Evolutionary conservation across 2,888 invertebrate species (phyloP).

Genomic region (Tenthredo scrophulariae): DNA sequence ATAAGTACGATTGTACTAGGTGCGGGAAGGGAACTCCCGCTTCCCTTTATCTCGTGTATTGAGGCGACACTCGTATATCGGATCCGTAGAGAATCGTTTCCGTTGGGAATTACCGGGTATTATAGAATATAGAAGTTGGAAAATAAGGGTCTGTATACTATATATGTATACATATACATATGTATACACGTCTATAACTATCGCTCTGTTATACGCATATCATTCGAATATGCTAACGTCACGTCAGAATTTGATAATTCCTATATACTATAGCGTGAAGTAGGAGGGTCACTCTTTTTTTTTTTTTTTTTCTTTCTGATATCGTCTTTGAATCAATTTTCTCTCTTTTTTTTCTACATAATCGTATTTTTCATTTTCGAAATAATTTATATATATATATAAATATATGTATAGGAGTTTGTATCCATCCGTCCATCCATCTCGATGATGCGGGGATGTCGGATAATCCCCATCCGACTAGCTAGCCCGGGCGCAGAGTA

Average conservation of each 20-base stretch:
- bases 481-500: slow-evolving; percentile 1
- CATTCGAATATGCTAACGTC: not conserved
- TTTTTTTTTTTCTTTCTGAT: not conserved
- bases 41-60: not conserved
- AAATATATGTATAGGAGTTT: not conserved
- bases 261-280: not conserved
- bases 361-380: not conserved
- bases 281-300: not conserved
- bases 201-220: not conserved
- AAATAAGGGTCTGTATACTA: slow-evolving; percentile 47
- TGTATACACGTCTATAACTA: not conserved
- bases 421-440: not conserved
- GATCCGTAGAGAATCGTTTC: slow-evolving; percentile 76
- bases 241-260: not conserved
- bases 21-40: too few relatives aligned
- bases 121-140: slow-evolving; percentile 69
- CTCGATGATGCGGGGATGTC: slow-evolving; percentile 17
- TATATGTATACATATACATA: too few relatives aligned
- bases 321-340: not conserved
- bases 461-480: slow-evolving; percentile 16
- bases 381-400: not conserved
- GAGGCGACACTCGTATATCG: slow-evolving; percentile 59
- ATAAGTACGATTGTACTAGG: not conserved
- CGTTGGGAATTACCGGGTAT: slow-evolving; percentile 75
- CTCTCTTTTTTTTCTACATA: not conserved